Evolutionary conservation across 2,888 invertebrate genomes (phyloP), one percentile per base, ranked within the genome.

Genomic region (Parnassius mnemosyne): DNA sequence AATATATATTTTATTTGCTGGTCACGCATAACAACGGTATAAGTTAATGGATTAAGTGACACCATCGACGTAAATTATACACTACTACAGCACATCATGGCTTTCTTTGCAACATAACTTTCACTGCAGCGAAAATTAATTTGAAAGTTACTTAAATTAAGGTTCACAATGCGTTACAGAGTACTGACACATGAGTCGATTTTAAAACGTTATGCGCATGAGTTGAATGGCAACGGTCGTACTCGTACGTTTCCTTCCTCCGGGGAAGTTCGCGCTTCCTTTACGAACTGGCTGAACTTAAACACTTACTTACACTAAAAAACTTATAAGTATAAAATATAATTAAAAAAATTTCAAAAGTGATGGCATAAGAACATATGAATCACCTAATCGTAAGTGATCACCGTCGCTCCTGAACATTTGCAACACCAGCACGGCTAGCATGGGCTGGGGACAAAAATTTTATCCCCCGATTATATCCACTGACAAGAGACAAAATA

Each of bases 31-130:
- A 53, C 78, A 75, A 77, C 81, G 74, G 80, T 78, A 74, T 72
- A 74, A 77, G 77, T 77, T 76, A 79, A 80, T 82, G 77, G 78
- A 80, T 83, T 81, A 81, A 80, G 83, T 76, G 77, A 82, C 79
- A 81, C 76, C 71, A 68, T 66, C 67, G 60, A 69, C 68, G 66
- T 69, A 66, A n/a, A 9, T 13, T 69, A 65, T 60, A 57, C 66
- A 67, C 64, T 65, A 73, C 70, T 67, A 73, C 57, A 16, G 10
- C 9, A 57, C 71, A 77, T 75, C 74, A 79, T 81, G 78, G 82
- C 85, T 87, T 87, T 87, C 85, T 83, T 85, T 71, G 71, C 70
- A 72, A 70, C 65, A 68, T 68, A 67, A 77, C 84, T 87, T 85
- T 87, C 84, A 75, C 81, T 74, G 65, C 66, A 69, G 53, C 60